Conservation (phyloP, 1,140 invertebrate species). For the Nephotettix cincticeps region DNA sequence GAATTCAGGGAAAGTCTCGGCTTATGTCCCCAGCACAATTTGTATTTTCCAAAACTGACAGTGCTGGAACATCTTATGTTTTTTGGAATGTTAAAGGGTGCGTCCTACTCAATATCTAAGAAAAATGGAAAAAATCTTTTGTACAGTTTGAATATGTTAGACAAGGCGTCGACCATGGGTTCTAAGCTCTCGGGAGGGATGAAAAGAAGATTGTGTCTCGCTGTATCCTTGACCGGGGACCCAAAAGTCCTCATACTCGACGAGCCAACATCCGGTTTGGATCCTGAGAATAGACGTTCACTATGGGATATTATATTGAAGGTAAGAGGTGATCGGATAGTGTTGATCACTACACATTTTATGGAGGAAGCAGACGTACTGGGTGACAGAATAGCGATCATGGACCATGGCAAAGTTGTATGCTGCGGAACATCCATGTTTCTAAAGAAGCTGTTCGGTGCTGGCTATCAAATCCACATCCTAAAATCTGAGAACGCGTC, state of each 20-base stretch:
- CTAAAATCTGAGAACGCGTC: neutral
- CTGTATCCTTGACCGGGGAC: slow-evolving; percentile 70
- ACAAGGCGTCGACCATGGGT: slow-evolving; percentile 58
- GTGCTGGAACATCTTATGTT: slow-evolving; percentile 64
- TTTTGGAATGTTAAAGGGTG: slow-evolving; percentile 55
- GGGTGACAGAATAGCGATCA: slow-evolving; percentile 90
- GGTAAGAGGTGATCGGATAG: slow-evolving; percentile 54
- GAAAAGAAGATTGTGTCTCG: slow-evolving; percentile 78
- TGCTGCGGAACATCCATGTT: slow-evolving; percentile 85
- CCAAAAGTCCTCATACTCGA: slow-evolving; percentile 41
- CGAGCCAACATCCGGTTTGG: slow-evolving; percentile 88
- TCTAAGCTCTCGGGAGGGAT: slow-evolving; percentile 79
- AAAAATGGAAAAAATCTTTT: slow-evolving; percentile 49
- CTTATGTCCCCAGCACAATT: neutral
- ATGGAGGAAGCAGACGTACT: slow-evolving; percentile 99
- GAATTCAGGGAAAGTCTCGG: neutral
- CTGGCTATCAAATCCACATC: slow-evolving; percentile 12
- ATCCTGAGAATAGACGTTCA: slow-evolving; percentile 84
- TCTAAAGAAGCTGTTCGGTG: slow-evolving; percentile 84
- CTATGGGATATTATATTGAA: slow-evolving; percentile 70
- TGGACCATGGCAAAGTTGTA: slow-evolving; percentile 76
- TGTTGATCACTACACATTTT: slow-evolving; percentile 94
- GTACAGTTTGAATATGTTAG: slow-evolving; percentile 55
- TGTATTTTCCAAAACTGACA: slow-evolving; percentile 2
- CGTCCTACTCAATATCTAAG: slow-evolving; percentile 31